A percentile compares a stretch with the other conserved stretches of the same genome.
phyloP scores from a whole-genome alignment of 2,113 vertebrate species.

The Paraplagusia blochii region DNA sequence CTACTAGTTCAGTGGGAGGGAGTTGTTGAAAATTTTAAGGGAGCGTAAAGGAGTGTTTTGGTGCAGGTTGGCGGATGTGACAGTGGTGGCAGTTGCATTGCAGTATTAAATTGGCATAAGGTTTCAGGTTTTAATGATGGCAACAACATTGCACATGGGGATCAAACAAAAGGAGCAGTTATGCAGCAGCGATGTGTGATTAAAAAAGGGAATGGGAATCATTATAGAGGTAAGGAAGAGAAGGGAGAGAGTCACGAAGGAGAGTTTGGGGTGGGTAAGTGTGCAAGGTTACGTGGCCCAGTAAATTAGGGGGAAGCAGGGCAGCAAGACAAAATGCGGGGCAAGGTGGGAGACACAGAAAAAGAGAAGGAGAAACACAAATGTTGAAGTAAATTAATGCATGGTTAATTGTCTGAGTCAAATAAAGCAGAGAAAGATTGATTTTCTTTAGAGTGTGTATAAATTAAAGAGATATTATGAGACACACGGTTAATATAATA shows the following conservation, averaged over 20 bases:
- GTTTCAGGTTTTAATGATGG: slow-evolving; percentile 47
- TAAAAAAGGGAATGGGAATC: slow-evolving; percentile 5
- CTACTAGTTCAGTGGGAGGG: slow-evolving; percentile 52
- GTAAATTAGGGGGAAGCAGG: background rate
- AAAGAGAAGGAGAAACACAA: slow-evolving; percentile 54
- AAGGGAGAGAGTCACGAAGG: background rate
- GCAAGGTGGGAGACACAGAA: slow-evolving; percentile 17
- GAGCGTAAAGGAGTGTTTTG: slow-evolving; percentile 66
- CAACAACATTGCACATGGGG: background rate
- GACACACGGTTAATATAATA: slow-evolving; percentile 20
- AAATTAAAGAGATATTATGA: slow-evolving; percentile 46
- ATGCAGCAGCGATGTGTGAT: slow-evolving; percentile 16
- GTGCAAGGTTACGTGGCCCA: background rate
- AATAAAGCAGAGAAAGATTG: slow-evolving; percentile 67
- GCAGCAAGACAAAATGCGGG: slow-evolving; percentile 26
- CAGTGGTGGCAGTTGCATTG: slow-evolving; percentile 60
- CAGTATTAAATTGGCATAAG: slow-evolving; percentile 57
- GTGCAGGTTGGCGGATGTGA: slow-evolving; percentile 62
- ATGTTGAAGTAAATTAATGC: slow-evolving; percentile 76
- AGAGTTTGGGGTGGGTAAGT: background rate
- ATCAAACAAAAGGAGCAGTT: slow-evolving; percentile 31
- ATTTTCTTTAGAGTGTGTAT: slow-evolving; percentile 53
- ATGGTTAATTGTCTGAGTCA: slow-evolving; percentile 71
- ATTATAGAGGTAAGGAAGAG: slow-evolving; percentile 4
- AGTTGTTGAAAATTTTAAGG: slow-evolving; percentile 64